Percentiles rank a stretch among this genome's conserved stretches.
These are phyloP conservation scores for Notechis scutatus DNA, from an alignment of 2,113 vertebrate genomes.

Conservation along the genomic window DNA sequence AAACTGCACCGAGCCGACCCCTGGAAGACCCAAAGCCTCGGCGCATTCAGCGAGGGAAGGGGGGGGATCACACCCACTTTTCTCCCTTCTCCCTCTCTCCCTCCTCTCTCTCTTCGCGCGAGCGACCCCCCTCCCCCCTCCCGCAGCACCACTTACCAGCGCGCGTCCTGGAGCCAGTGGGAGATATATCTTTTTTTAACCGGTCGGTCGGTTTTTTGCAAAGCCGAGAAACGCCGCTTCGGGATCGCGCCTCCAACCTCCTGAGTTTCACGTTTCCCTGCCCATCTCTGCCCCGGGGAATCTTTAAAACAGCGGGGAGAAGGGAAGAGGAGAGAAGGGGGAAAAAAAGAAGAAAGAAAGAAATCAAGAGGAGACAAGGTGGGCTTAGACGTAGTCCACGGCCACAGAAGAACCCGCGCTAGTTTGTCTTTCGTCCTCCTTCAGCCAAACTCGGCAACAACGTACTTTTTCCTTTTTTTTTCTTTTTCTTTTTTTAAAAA, in stretches of 20 bases:
- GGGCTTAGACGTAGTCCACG: not conserved
- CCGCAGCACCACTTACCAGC: slow-evolving; percentile 17
- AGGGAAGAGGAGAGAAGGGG: not conserved
- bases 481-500: too few relatives aligned
- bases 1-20: not conserved
- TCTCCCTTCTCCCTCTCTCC: rapidly evolving
- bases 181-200: not conserved
- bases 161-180: not conserved
- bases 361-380: not conserved
- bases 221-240: slow-evolving; percentile 20
- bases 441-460: not conserved
- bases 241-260: not conserved
- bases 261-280: not conserved
- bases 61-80: not conserved
- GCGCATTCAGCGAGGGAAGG: not conserved
- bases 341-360: not conserved
- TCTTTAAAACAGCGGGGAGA: not conserved
- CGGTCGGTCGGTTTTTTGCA: slow-evolving; percentile 11
- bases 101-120: too few relatives aligned
- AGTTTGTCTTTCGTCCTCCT: not conserved
- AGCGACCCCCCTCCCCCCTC: not conserved
- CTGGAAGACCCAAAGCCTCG: not conserved
- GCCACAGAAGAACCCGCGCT: not conserved
- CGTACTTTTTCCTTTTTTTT: too few relatives aligned
- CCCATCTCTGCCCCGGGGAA: not conserved